Evolutionary conservation across 2,797 vertebrate genomes (phyloP).

Genomic region (Sphenopsis melanotis): DNA sequence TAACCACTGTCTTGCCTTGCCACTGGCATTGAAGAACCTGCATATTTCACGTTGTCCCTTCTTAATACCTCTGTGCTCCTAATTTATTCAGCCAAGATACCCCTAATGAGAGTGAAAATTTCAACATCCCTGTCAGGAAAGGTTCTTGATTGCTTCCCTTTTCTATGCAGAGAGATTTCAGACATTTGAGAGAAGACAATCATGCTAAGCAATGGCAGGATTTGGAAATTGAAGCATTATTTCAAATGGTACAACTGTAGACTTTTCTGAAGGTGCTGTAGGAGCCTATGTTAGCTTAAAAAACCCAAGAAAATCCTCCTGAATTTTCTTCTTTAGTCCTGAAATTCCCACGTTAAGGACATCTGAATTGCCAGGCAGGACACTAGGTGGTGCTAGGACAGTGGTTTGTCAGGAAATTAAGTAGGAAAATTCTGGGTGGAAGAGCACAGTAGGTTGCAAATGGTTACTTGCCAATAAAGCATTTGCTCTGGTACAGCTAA

Average conservation of each 20-base stretch:
- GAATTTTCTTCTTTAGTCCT: not conserved
- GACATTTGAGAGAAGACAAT: not conserved
- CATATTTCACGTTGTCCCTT: not conserved
- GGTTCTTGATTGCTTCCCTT: not conserved
- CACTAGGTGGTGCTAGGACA: conserved; percentile 63
- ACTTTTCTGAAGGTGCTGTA: not conserved
- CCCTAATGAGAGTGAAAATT: not conserved
- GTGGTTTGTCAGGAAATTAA: not conserved
- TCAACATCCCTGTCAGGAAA: not conserved
- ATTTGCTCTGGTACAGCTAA: conserved; percentile 7
- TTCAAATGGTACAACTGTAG: not conserved
- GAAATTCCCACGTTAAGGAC: accelerated
- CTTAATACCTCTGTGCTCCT: not conserved
- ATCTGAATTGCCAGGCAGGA: not conserved
- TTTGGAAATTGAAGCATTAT: not conserved
- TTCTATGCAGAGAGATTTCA: not conserved
- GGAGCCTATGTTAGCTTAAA: not conserved
- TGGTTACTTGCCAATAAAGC: not conserved
- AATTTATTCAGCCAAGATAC: not conserved
- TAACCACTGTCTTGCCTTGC: conserved; percentile 8
- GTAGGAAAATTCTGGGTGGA: not conserved
- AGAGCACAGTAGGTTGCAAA: not conserved
- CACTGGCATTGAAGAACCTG: not conserved
- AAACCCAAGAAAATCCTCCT: not conserved
- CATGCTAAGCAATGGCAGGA: not conserved